Base-by-base conservation (phyloP, 2,113 vertebrate genomes). In the Oxyura jamaicensis region DNA sequence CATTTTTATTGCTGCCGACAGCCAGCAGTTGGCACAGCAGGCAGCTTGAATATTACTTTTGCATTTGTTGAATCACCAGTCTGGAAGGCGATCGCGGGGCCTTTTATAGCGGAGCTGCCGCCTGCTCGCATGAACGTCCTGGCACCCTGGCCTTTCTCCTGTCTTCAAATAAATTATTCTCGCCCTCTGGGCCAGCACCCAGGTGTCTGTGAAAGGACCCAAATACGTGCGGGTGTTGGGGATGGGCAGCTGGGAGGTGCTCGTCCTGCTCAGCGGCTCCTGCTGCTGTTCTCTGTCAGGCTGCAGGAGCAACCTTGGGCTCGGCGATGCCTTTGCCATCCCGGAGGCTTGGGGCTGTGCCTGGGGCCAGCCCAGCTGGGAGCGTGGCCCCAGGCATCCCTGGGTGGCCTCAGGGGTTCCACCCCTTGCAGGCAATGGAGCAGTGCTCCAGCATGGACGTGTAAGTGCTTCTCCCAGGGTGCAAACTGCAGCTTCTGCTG, bases 1-100 rank as follows among this genome's bases (percentile, higher is more conserved):
- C 88, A 67, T 81, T 96, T 96, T 96, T 90, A 95, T 90, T 93
- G 95, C 94, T 90, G 95, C 90, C 88, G 88, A 91, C 91, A 94
- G 80, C 42, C 79, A 75, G 95, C 93, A 91, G 88, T 93, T 95
- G 96, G 92, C 95, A 94, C 96, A 52, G 90, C 93, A 76, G 85
- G 83, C 88, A 88, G 83, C 88, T 82, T 93, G 52, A 88, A 86
- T 92, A 84, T 86, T 90, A 90, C 95, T 93, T 93, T 53, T 93
- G 90, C 89, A 16, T 96, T 84, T 84, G 88, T 84, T 90, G 92
- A 96, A 95, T 86, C 80, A 78, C 90, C 76, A 23, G 83, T 86
- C 92, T 82, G 83, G 86, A 93, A 96, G 77, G 86, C 83, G 77
- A 23, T 56, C 36, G 75, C 0, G 0, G 58, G 69, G 83, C 42